These are phyloP conservation scores for Naja naja DNA, from an alignment of 2,113 vertebrate species.

Conservation along the genomic window DNA sequence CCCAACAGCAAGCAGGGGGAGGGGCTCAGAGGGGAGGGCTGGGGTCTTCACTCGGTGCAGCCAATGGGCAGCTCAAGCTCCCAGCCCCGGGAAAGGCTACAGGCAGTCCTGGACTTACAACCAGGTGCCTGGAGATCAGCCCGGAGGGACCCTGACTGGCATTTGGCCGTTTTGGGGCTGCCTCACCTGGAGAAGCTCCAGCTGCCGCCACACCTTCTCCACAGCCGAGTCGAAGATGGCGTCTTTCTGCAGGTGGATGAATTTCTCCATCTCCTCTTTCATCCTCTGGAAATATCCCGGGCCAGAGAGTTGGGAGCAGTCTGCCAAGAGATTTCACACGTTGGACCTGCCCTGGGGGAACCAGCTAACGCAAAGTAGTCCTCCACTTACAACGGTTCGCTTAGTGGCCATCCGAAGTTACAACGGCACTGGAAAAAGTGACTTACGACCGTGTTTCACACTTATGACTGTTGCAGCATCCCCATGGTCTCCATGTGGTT, in stretches of 20 bases:
- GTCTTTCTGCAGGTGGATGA: neutral
- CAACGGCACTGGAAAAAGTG: no score
- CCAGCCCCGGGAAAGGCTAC: neutral
- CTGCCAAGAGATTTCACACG: neutral
- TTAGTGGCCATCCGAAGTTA: no score
- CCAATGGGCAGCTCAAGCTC: no score
- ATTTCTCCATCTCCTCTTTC: neutral
- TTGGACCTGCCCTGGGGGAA: neutral
- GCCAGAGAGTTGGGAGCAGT: constrained; percentile 5
- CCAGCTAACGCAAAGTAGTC: neutral
- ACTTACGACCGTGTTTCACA: no score
- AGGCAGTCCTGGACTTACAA: no score
- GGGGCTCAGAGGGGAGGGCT: no score
- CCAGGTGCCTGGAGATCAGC: neutral
- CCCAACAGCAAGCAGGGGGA: neutral
- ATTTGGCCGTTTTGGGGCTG: neutral
- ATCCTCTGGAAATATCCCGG: constrained; percentile 22
- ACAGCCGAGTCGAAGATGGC: neutral
- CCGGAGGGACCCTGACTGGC: no score
- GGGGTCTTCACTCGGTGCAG: neutral
- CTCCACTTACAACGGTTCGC: no score
- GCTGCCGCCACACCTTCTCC: neutral
- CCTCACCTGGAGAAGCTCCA: constrained; percentile 14
- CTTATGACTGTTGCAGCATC: no score
- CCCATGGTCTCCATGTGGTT: no score